phyloP scores from a whole-genome alignment of 2,888 invertebrate genomes.

The Gasteruption jaculator region DNA sequence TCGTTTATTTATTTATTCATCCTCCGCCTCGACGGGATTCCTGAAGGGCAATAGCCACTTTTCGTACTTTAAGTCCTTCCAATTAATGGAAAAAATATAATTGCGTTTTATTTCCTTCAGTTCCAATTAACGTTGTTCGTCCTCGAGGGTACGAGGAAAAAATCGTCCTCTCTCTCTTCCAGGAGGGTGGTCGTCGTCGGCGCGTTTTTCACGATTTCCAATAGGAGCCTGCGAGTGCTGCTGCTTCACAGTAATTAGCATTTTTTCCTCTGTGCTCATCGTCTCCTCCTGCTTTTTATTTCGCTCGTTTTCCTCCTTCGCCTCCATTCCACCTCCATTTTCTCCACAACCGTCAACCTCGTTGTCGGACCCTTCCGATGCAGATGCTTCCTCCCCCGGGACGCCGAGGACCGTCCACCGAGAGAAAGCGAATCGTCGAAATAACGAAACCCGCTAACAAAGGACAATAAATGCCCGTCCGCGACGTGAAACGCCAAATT shows the following conservation, averaged over 20 bases:
- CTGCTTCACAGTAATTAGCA: slow-evolving; percentile 18
- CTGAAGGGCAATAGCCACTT: too few relatives aligned
- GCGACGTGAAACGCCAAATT: too few relatives aligned
- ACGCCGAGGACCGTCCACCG: not conserved
- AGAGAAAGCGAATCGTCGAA: too few relatives aligned
- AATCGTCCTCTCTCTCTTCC: slow-evolving; percentile 1
- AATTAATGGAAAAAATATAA: slow-evolving; percentile 17
- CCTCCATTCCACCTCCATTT: not conserved
- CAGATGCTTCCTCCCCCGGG: slow-evolving; percentile 1
- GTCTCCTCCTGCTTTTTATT: not conserved
- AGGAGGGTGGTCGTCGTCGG: not conserved
- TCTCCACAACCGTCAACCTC: not conserved
- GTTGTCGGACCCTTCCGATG: too few relatives aligned
- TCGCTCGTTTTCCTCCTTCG: not conserved
- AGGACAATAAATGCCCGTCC: too few relatives aligned
- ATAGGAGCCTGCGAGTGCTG: slow-evolving; percentile 7
- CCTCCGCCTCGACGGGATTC: too few relatives aligned
- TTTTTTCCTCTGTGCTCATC: slow-evolving; percentile 9
- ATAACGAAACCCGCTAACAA: too few relatives aligned
- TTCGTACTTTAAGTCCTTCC: too few relatives aligned
- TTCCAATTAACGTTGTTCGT: not conserved
- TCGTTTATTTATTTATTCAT: too few relatives aligned
- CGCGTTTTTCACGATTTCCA: slow-evolving; percentile 19
- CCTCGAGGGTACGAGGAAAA: slow-evolving; percentile 11
- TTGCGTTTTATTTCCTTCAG: too few relatives aligned